A percentile compares a stretch with the other conserved stretches of the same genome.
These are phyloP conservation scores for Drosophila littoralis DNA, from an alignment of 1,140 invertebrate genomes.

Conservation along the genomic window DNA sequence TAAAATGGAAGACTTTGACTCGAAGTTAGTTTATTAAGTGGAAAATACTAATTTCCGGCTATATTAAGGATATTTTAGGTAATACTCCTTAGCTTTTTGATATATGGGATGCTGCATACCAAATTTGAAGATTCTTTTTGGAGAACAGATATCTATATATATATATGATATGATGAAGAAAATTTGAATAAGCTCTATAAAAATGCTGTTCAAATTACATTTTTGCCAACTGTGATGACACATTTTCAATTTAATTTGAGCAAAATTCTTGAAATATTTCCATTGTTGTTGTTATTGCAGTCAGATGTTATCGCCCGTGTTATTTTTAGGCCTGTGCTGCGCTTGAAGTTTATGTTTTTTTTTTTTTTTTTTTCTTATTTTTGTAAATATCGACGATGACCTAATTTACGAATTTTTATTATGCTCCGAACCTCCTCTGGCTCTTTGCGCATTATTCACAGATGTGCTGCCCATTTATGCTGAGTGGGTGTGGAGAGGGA, in stretches of 20 bases:
- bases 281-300: conserved; percentile 11
- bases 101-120: no score
- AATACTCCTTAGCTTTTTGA: no score
- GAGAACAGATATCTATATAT: no score
- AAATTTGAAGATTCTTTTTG: no score
- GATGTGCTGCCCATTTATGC: conserved; percentile 5
- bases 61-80: no score
- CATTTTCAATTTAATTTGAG: conserved; percentile 27
- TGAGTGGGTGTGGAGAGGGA: no score
- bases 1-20: no score
- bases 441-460: conserved; percentile 56
- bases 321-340: conserved; percentile 40
- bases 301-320: conserved; percentile 34
- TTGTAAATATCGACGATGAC: conserved; percentile 56
- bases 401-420: conserved; percentile 58
- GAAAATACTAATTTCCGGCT: not conserved
- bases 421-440: conserved; percentile 11
- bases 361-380: conserved; percentile 4
- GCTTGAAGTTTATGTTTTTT: conserved; percentile 41
- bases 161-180: no score
- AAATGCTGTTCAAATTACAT: not conserved
- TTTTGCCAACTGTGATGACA: conserved; percentile 12
- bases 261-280: conserved; percentile 13
- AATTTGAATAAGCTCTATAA: not conserved
- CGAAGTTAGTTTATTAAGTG: not conserved